Base-by-base conservation (phyloP, 2,797 vertebrate species). In the Hafferia zeledoni region DNA sequence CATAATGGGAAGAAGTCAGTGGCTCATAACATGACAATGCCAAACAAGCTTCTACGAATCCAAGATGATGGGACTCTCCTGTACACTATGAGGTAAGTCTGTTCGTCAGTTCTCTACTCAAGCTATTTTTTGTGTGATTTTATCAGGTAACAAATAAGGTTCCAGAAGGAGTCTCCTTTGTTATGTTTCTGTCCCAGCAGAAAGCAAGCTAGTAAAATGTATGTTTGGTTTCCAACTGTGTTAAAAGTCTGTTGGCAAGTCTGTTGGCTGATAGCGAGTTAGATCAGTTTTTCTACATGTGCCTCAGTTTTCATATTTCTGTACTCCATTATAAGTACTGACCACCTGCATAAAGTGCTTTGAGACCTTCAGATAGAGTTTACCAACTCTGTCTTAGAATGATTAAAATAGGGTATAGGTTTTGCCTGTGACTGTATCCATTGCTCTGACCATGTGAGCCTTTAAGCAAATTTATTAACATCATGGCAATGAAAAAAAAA, bases 21-120 rank as follows among this genome's bases (percentile, higher is more conserved):
- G 93, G 99, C 99, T 90, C 99, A 99, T 95, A 99, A 99, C 93
- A 99, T 99, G 99, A 99, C 99, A 18, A 99, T 99, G 99, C 99
- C 99, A 33, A 99, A 99, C 86, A 99, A 99, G 69, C 98, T 99
- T 47, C 91, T 99, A 77, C 98, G 99, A 95, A 99, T 99, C 88
- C 98, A 99, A 96, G 99, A 99, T 30, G 99, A 99, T 4, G 99
- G 99, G 23, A 99, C 99, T 1, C 97, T 99, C 52, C 97, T 99
- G 19, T 99, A 99, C 95, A 99, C 99, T 55, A 99, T 99, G 99
- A 99, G 99, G 99, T 99, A 98, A 81, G 57, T 64, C 49, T 90
- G 57, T 30, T 67, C 14, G 4, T 78, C 43, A 78, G 3, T 49
- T 84, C 30, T 78, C 20, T 50, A 7, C 18, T 25, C 39, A 30